Base-by-base conservation (phyloP, 2,888 invertebrate species). In the Mimas tiliae region DNA sequence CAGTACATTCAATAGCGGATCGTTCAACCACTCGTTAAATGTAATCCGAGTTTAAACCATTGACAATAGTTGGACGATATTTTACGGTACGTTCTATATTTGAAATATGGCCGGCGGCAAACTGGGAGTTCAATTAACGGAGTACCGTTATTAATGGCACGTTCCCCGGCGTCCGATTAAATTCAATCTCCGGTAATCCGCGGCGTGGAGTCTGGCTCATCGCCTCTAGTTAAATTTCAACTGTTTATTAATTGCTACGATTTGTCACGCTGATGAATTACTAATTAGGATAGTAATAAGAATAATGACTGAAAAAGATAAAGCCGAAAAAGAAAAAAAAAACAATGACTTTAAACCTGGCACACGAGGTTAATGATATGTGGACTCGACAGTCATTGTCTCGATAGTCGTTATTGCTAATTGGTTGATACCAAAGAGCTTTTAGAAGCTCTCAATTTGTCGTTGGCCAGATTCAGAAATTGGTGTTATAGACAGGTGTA, bases 111-210 rank as follows among this genome's bases (percentile, higher is more conserved):
- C 83, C 78, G 80, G 77, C 79, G 80, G 85, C 82, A 84, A 77
- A 65, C 81, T 83, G 72, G 86, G 83, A 84, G 87, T 90, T 89
- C 89, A 92, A 91, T 92, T 91, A 91, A 91, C 90, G 82, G 83
- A 83, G 84, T 81, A 76, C 82, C 82, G 89, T 90, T 91, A 93
- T 91, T 89, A 90, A 93, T 91, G 91, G 90, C 80, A 76, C 83
- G 86, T 81, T 85, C 85, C 86, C 86, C 81, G 84, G 83, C 81
- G 84, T 84, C 86, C 91, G 89, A 91, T 91, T 90, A 90, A 88
- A 89, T 88, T 85, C 90, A 90, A 91, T 90, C 90, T 89, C 90
- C 90, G 82, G 89, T 90, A 87, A 90, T 91, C 91, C 90, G 89
- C 85, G 88, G 79, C 79, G 75, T 76, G 76, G 72, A 80, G 69